Evolutionary conservation across 2,888 invertebrate species (phyloP), one percentile per base, ranked within the genome.

Genomic region (Mermis nigrescens): DNA sequence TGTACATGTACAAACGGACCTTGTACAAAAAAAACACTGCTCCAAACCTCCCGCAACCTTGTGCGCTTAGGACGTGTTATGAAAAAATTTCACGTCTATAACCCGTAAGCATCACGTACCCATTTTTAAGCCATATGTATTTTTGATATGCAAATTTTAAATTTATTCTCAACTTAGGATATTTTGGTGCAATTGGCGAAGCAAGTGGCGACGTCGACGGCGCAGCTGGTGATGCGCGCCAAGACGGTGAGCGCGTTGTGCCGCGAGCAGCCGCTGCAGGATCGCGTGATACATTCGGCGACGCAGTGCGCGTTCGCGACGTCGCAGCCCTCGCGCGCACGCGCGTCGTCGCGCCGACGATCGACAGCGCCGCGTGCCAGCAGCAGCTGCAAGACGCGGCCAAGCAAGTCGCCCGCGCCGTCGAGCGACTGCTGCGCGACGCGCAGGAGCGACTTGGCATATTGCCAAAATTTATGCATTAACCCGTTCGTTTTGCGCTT

Each of bases 281-380:
- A 87, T 74, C 79, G 67, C 62, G 89, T 95, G 54, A 94, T 99
- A 66, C 86, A 87, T 0, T 87, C 91, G 0, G 98, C 98, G 1
- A 94, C 94, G 0, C 85, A 91, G 73, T 92, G 92, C 73, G 98
- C 98, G 0, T 77, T 95, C 48, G 90, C 94, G 3, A 95, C 98
- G 2, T 94, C 94, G 46, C 94, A 95, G 71, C 79, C 98, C 95
- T 98, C 0, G 94, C 94, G 0, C 92, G 92, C 70, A 87, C 95
- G 24, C 92, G 94, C 79, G 84, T 80, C 55, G 79, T 80, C 19
- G 79, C 80, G 1, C 79, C 80, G 7, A 80, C 80, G 22, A 79
- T 80, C 63, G 73, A 76, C 57, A 77, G 76, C 66, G 77, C 77
- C 4, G 76, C 76, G n/a, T 80, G 79, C 67, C 80, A 94, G 70